A percentile compares a stretch with the other conserved stretches of the same genome.
These are phyloP conservation scores for Myotis planiceps DNA, from an alignment of 2,797 vertebrate species.

Conservation along the genomic window DNA sequence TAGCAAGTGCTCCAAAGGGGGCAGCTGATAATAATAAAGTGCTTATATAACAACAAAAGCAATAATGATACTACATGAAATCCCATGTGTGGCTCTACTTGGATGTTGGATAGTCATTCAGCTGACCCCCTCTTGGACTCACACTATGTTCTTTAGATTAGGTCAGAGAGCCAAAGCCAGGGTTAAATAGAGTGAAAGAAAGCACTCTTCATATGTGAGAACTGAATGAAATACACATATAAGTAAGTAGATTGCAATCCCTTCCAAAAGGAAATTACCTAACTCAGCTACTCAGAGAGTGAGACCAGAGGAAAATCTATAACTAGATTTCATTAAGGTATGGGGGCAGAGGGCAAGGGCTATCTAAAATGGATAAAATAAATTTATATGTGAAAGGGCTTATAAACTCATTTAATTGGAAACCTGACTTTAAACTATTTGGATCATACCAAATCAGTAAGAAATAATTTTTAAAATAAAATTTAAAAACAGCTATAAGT, in stretches of 20 bases:
- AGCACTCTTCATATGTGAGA: background rate
- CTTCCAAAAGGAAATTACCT: background rate
- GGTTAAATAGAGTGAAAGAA: background rate
- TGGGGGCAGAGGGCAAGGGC: background rate
- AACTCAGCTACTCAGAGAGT: background rate
- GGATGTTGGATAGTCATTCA: background rate
- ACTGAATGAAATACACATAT: background rate
- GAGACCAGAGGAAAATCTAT: background rate
- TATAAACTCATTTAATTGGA: background rate
- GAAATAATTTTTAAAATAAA: conserved; percentile 42
- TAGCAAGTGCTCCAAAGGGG: background rate
- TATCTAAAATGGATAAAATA: background rate
- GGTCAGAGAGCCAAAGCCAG: background rate
- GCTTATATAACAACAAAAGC: background rate
- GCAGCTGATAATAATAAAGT: background rate
- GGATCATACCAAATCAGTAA: background rate
- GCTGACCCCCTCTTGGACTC: background rate
- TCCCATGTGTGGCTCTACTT: background rate
- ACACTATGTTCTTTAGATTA: background rate
- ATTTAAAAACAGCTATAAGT: background rate
- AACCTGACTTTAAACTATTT: background rate
- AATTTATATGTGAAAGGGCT: background rate
- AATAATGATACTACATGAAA: background rate
- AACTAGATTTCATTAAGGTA: background rate
- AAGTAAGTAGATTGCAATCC: background rate